phyloP scores from a whole-genome alignment of 1,140 invertebrate genomes.

The Melitaea cinxia region DNA sequence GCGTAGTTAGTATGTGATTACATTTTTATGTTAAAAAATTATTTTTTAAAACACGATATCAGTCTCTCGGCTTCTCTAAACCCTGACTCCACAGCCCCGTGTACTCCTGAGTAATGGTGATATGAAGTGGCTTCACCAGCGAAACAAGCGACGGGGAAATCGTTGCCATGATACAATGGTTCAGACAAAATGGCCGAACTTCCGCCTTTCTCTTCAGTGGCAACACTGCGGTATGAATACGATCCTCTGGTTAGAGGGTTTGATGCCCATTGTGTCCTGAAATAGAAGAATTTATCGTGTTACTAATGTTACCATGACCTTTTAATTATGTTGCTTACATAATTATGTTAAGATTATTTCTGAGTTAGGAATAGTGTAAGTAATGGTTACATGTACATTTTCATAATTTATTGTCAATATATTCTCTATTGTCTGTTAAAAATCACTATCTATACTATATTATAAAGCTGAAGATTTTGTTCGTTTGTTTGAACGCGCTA shows the following conservation, averaged over 20 bases:
- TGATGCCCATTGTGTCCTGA: constrained; percentile 86
- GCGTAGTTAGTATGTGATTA: too few species aligned
- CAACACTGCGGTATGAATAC: constrained; percentile 86
- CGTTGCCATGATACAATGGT: constrained; percentile 78
- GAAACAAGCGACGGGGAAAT: constrained; percentile 84
- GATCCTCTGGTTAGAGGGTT: constrained; percentile 87
- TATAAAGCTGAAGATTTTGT: too few species aligned
- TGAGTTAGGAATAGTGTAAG: too few species aligned
- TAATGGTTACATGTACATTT: too few species aligned
- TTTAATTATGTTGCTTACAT: too few species aligned
- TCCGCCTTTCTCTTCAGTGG: constrained; percentile 80
- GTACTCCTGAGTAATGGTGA: constrained; percentile 88
- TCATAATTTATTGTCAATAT: too few species aligned
- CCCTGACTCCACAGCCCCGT: constrained; percentile 90
- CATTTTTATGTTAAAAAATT: too few species aligned
- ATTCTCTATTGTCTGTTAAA: too few species aligned
- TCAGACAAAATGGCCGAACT: constrained; percentile 80
- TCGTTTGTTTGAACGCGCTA: too few species aligned
- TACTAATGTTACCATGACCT: too few species aligned
- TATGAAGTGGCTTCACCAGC: constrained; percentile 88
- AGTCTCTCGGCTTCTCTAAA: constrained; percentile 88
- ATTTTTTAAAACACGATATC: constrained; percentile 54
- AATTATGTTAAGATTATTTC: too few species aligned
- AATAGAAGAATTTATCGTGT: constrained; percentile 32
- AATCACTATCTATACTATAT: too few species aligned